Conservation (phyloP, 2,113 vertebrate species). For the Barbus barbus region DNA sequence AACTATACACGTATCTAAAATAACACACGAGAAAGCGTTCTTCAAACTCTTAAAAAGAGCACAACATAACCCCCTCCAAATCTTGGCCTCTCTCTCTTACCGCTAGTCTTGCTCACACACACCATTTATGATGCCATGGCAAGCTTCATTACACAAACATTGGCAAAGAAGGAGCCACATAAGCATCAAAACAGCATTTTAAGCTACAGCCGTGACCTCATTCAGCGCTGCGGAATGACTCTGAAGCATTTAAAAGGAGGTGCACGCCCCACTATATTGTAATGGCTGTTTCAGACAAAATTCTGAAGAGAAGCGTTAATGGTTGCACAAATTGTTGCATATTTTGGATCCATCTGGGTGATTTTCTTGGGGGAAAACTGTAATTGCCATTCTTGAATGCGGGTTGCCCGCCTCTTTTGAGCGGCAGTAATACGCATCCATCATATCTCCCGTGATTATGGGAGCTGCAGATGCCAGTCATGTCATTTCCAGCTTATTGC, state of each 20-base stretch:
- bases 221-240: conserved; percentile 64
- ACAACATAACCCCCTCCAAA: neutral
- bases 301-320: conserved; percentile 68
- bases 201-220: conserved; percentile 41
- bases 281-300: conserved; percentile 68
- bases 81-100: neutral
- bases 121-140: conserved; percentile 9
- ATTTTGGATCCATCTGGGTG: conserved; percentile 72
- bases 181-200: conserved; percentile 35
- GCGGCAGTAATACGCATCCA: conserved; percentile 44
- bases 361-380: conserved; percentile 64
- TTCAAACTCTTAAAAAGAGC: neutral
- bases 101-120: neutral
- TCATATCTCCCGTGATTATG: conserved; percentile 60
- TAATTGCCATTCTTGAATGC: conserved; percentile 68
- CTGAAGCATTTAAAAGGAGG: conserved; percentile 61
- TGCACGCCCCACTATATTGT: conserved; percentile 63
- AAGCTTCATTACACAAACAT: conserved; percentile 40
- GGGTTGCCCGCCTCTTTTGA: conserved; percentile 34
- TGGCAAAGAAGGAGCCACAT: neutral
- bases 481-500: conserved; percentile 49
- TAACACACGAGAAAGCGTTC: neutral
- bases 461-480: conserved; percentile 51
- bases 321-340: conserved; percentile 72
- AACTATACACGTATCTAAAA: neutral